These are phyloP conservation scores for Phataginus tetradactyla DNA, from an alignment of 2,797 vertebrate genomes.

Conservation along the genomic window DNA sequence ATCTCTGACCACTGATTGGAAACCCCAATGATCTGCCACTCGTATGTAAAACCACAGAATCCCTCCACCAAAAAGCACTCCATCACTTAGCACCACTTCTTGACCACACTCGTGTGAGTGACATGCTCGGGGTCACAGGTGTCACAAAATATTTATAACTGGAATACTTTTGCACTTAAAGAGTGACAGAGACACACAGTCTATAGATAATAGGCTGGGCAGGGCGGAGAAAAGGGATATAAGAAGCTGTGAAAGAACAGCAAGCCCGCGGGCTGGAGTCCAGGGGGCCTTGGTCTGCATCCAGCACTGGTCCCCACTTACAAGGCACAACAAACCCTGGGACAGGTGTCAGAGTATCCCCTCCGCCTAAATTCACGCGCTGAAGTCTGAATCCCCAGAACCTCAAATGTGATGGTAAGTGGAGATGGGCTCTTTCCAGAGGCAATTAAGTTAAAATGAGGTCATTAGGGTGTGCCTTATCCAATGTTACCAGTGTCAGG, in stretches of 20 bases:
- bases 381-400: not conserved
- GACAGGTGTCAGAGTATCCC: too few species aligned
- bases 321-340: not conserved
- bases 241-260: not conserved
- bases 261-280: not conserved
- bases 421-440: not conserved
- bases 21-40: not conserved
- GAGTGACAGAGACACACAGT: not conserved
- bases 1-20: not conserved
- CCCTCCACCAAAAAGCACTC: not conserved
- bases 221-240: not conserved
- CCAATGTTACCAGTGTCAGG: not conserved
- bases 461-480: not conserved
- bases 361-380: not conserved
- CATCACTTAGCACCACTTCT: not conserved
- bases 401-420: not conserved
- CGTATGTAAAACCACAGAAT: not conserved
- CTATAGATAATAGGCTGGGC: not conserved
- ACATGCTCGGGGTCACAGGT: not conserved
- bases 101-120: not conserved
- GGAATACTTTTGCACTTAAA: not conserved
- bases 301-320: not conserved
- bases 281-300: not conserved
- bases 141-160: not conserved
- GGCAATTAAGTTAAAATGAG: not conserved